These are phyloP conservation scores for Nomada fucata DNA, from an alignment of 2,888 invertebrate species.

Conservation along the genomic window DNA sequence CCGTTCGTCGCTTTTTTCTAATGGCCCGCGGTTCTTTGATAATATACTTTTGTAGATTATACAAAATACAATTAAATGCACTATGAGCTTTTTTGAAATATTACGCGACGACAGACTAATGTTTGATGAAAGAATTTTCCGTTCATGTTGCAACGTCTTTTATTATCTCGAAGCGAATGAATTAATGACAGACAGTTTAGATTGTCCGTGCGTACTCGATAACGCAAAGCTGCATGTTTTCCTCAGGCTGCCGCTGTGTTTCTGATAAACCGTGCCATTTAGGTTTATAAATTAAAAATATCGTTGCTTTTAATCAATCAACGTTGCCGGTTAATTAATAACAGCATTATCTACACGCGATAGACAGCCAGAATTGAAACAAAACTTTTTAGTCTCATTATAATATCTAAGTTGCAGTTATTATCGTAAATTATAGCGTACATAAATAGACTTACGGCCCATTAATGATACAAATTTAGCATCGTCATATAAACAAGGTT, in stretches of 20 bases:
- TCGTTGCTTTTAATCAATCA: background rate
- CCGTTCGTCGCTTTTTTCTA: background rate
- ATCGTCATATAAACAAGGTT: too few species aligned
- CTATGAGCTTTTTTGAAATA: background rate
- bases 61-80: background rate
- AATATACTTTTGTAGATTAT: background rate
- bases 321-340: slow-evolving; percentile 1
- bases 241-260: background rate
- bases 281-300: background rate
- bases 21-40: background rate
- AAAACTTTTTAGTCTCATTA: background rate
- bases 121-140: background rate
- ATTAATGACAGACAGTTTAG: slow-evolving; percentile 7
- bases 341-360: background rate
- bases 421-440: too few species aligned
- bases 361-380: background rate
- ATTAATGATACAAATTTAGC: too few species aligned
- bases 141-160: background rate
- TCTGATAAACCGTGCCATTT: slow-evolving; percentile 5
- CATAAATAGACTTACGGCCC: too few species aligned
- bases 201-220: background rate
- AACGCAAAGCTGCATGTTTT: background rate
- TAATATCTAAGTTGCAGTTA: too few species aligned
- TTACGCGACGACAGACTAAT: background rate
- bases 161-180: background rate